Evolutionary conservation across 2,888 invertebrate genomes (phyloP), one percentile per base, ranked within the genome.

Genomic region (Disparrhopalites patrizii): DNA sequence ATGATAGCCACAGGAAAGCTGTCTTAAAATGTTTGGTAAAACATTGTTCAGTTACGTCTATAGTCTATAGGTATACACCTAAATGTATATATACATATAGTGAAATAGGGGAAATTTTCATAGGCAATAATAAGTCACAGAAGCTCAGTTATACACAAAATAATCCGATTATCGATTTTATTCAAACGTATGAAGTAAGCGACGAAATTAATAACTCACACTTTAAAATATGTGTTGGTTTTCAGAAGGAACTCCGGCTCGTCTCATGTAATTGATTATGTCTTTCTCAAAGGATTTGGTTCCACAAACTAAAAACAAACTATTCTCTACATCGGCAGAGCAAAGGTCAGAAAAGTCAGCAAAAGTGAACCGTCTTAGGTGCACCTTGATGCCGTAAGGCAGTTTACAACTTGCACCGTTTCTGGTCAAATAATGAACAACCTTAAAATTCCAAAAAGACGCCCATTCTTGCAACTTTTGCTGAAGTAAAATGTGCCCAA

Each of bases 401-500:
- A 70, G 47, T 15, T 47, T 31, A 18, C 69, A 70, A 36, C 33
- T 31, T 15, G 66, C 47, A 15, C 67, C 47, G 50, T 78, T 78
- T 72, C 80, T 78, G 1, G 82, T 80, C 55, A 89, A 73, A 79
- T 83, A 87, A 70, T 88, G 80, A 47, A 81, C 80, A 70, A 85
- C 85, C n/a, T 79, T 80, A 77, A 90, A 91, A 80, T 91, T 91
- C 90, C 91, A 91, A 78, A 81, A 86, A 28, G 81, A 79, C 31
- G 80, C 80, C 73, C 84, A 85, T 10, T 81, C 78, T 73, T 85
- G 82, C 15, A 91, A 77, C 68, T 85, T 81, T 8, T 85, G 78
- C 68, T 87, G 82, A 63, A 90, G 82, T 65, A 86, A 80, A 69
- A 89, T 83, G 68, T 83, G 82, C 7, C 83, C 77, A 57, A 83